A percentile compares a stretch with the other conserved stretches of the same genome.
Conservation (phyloP, 1,140 invertebrate species). For the Lasioglossum albipes region DNA sequence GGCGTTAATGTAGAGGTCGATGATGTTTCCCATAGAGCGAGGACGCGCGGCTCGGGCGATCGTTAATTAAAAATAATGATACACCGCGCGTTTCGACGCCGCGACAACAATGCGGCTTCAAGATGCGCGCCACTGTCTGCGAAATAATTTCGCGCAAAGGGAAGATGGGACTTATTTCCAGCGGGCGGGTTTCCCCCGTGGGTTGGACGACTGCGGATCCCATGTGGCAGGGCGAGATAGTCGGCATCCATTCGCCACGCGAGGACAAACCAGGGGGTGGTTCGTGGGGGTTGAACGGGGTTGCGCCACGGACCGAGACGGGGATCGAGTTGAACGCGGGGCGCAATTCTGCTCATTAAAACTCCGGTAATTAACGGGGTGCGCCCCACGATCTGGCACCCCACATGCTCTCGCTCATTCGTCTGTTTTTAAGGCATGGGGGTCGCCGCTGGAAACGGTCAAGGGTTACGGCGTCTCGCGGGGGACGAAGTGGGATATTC, state of each 20-base stretch:
- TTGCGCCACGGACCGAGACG: neutral
- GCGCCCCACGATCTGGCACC: slow-evolving; percentile 17
- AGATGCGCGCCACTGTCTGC: slow-evolving; percentile 49
- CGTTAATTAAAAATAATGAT: slow-evolving; percentile 67
- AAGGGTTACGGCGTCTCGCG: slow-evolving; percentile 14
- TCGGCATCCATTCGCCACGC: slow-evolving; percentile 52
- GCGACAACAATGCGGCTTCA: slow-evolving; percentile 50
- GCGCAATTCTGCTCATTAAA: slow-evolving; percentile 66
- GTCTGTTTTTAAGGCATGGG: slow-evolving; percentile 31
- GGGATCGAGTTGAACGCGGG: slow-evolving; percentile 35
- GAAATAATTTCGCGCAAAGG: slow-evolving; percentile 34
- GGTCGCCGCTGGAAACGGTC: slow-evolving; percentile 23
- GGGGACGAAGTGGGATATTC: neutral
- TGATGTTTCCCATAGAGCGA: slow-evolving; percentile 51
- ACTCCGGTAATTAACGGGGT: slow-evolving; percentile 66
- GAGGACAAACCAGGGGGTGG: slow-evolving; percentile 39
- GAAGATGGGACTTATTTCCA: slow-evolving; percentile 8
- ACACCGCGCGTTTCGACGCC: slow-evolving; percentile 34
- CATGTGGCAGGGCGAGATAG: slow-evolving; percentile 49
- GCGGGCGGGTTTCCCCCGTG: neutral
- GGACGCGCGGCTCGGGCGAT: slow-evolving; percentile 38
- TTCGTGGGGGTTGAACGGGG: neutral
- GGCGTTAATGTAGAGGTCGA: slow-evolving; percentile 53
- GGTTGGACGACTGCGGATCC: slow-evolving; percentile 21
- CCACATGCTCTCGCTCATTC: slow-evolving; percentile 32